Base-by-base conservation (phyloP, 2,888 invertebrate genomes). In the Hololepta plana region DNA sequence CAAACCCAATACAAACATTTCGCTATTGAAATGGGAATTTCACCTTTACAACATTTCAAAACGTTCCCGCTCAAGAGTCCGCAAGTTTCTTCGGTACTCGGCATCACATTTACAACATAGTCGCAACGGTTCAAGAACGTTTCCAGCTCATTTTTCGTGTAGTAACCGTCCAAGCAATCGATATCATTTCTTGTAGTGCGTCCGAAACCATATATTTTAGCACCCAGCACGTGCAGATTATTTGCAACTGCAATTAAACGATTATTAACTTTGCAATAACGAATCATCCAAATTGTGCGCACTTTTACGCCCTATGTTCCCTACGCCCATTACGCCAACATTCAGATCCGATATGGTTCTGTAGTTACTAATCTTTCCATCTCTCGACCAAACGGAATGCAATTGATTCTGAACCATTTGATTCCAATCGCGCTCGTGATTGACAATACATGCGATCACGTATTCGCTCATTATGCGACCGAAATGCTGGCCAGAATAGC, bases 41-140 rank as follows among this genome's bases (percentile, higher is more conserved):
- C n/a, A 49, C 49, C 45, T 46, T 47, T 44, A 39, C 66, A 66
- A 32, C 46, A 43, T 39, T 57, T 37, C 16, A 68, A 45, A 9
- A 57, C 35, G 22, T 55, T 47, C 9, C 55, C 56, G 36, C 60
- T 56, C 24, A 68, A 44, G 11, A 68, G 40, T 14, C 59, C 58
- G 19, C 27, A 43, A 2, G 64, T 67, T 23, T 51, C 46, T 7
- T 44, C 34, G 1, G 65, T 67, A 15, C 49, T 51, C 4, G 68
- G 69, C 31, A 69, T 41, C 9, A 63, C 46, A 41, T 57, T 64
- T 26, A 63, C 46, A 19, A 68, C 35, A 39, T 67, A 67, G 46
- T 68, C 65, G 41, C 60, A 60, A 6, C 52, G 48, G 20, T 37
- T 31, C 11, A 68, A 39, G 13, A 62, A 40, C 23, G 50, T 39